Evolutionary conservation across 2,113 vertebrate species (phyloP).

Genomic region (Ceyx melanurus): DNA sequence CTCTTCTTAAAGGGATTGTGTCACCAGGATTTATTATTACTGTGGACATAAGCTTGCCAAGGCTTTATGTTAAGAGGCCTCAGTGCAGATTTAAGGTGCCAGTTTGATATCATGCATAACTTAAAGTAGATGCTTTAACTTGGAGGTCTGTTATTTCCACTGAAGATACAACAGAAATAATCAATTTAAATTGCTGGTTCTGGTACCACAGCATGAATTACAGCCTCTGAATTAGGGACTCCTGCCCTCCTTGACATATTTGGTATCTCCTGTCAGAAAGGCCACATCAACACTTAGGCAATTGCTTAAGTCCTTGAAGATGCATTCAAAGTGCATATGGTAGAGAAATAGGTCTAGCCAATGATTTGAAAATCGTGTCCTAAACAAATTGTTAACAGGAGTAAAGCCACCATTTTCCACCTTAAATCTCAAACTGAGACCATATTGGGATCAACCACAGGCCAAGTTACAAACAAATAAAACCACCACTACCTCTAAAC

Average conservation of each 20-base stretch:
- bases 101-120: neutral
- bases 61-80: slow-evolving; percentile 37
- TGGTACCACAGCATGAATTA: neutral
- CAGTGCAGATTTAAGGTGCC: slow-evolving; percentile 8
- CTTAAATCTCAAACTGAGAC: neutral
- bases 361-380: neutral
- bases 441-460: neutral
- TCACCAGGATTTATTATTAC: slow-evolving; percentile 32
- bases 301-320: neutral
- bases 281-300: accelerated
- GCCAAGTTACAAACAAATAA: neutral
- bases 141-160: neutral
- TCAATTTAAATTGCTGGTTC: accelerated
- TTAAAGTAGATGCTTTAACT: neutral
- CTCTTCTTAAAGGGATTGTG: neutral
- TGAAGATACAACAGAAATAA: neutral
- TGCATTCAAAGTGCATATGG: neutral
- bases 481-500: neutral
- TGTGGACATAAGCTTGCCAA: slow-evolving; percentile 37
- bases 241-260: accelerated
- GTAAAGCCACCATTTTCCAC: neutral
- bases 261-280: neutral
- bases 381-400: neutral
- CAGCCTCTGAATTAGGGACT: neutral
- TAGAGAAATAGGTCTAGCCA: neutral